Evolutionary conservation across 2,888 invertebrate species (phyloP), one percentile per base, ranked within the genome.

Genomic region (Desoria tigrina): DNA sequence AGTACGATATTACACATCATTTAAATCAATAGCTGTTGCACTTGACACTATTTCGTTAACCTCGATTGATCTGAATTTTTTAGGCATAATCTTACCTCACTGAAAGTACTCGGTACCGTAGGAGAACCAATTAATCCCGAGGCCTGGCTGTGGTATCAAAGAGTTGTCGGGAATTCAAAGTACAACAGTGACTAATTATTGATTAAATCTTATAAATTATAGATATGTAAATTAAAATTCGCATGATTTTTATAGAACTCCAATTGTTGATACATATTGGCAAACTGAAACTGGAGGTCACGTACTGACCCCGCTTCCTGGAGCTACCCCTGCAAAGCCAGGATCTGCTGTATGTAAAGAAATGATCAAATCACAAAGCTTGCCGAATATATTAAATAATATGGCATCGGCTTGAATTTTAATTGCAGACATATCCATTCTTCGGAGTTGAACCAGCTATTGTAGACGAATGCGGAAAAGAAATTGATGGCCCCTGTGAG

Each of bases 221-320:
- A 16, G 21, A 18, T 7, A 18, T 50, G 9, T 7, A 16, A 18
- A 11, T 11, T 27, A n/a, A n/a, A n/a, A n/a, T n/a, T n/a, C n/a
- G n/a, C n/a, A n/a, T n/a, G 18, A 32, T 58, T 21, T n/a, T 42
- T 39, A n/a, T n/a, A 59, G 57, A 57, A 18, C 42, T 7, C 92
- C 96, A 62, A 90, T 99, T 78, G 93, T 92, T 0, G 99, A 99
- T 80, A 99, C 99, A 0, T 99, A 95, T 82, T 99, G 98, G 98
- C 99, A 99, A 83, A 99, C 99, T 0, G 99, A 99, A 84, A 99
- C 98, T 4, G 98, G 98, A 9, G 98, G 98, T 0, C 97, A 98
- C 82, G 92, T 97, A 23, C 85, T 99, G 54, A 95, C 97, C 39
- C 94, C 97, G 37, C 82, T 99, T 58, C 98, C 99, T 0, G 97